phyloP scores from a whole-genome alignment of 2,797 vertebrate species.

The Lerista edwardsae region DNA sequence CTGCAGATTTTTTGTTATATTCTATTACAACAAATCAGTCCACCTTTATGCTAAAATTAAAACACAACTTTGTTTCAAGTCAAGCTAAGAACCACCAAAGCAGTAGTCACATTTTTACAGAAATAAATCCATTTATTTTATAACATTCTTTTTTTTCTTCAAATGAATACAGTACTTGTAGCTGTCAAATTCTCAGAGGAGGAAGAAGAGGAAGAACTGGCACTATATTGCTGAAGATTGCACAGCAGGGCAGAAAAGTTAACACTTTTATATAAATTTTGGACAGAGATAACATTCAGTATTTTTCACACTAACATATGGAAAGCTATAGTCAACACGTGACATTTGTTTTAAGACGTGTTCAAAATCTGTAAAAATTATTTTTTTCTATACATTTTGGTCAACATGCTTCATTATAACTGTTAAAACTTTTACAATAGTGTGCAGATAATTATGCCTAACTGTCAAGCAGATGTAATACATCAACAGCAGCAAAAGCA shows the following conservation, averaged over 20 bases:
- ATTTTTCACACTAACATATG: slow-evolving; percentile 71
- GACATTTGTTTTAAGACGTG: slow-evolving; percentile 57
- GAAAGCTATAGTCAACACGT: slow-evolving; percentile 66
- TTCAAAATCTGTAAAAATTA: slow-evolving; percentile 76
- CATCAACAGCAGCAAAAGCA: slow-evolving; percentile 75
- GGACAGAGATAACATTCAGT: slow-evolving; percentile 64
- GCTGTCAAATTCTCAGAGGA: slow-evolving; percentile 76
- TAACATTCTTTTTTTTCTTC: slow-evolving; percentile 72
- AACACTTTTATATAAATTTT: slow-evolving; percentile 75
- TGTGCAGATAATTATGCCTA: slow-evolving; percentile 38
- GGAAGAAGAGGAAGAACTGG: slow-evolving; percentile 81
- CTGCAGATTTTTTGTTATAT: too few relatives aligned
- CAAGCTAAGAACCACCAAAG: slow-evolving; percentile 35
- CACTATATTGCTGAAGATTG: slow-evolving; percentile 84
- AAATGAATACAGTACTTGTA: slow-evolving; percentile 83
- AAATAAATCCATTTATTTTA: slow-evolving; percentile 90
- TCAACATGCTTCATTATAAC: slow-evolving; percentile 76
- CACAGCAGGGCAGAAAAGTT: slow-evolving; percentile 73
- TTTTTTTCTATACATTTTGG: slow-evolving; percentile 77
- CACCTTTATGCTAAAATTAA: background rate
- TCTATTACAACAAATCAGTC: too few relatives aligned
- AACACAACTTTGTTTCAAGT: background rate
- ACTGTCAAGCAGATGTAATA: slow-evolving; percentile 68
- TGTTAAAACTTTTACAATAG: slow-evolving; percentile 37
- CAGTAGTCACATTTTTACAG: slow-evolving; percentile 75